Evolutionary conservation across 2,888 invertebrate genomes (phyloP), one percentile per base, ranked within the genome.

Genomic region (Lochmaea crataegi): DNA sequence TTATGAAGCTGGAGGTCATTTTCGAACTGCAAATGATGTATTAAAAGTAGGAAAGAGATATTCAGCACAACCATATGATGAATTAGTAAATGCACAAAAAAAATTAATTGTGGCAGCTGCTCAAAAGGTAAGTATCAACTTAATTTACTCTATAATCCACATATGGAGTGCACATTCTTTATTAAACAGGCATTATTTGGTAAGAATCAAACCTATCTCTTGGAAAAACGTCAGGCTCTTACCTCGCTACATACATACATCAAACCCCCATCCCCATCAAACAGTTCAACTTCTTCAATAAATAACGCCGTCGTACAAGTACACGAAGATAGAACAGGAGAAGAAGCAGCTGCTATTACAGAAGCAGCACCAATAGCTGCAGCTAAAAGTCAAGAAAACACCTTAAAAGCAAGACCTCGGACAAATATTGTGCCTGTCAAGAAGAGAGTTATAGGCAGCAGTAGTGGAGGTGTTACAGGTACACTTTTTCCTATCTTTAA

Each of bases 1-100:
- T 81, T 92, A 95, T 81, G 97, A 97, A 85, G 91, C 92, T 77
- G 89, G 90, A 63, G 94, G 94, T 38, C 95, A 97, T 88, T 92
- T 91, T 81, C 94, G 94, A 83, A 92, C 92, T 82, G 97, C 97
- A 0, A 94, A 96, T 85, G 90, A 92, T 80, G 92, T 97, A 32
- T 95, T 94, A 83, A 89, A 92, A 82, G 87, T 92, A 78, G 98
- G 97, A 1, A 89, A 95, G 58, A 89, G 91, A 63, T 91, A 92
- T 67, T 89, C 90, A 48, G 97, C 97, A 1, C 92, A 96, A 82
- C 97, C 97, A 0, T 86, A 90, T 53, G 93, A 95, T 76, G 93
- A 93, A 82, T 87, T 96, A n/a, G 90, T 92, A 79, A 90, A 91
- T 80, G 94, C 94, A 1, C 93, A 94, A 83, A 78, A 85, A 71